A percentile compares a stretch with the other conserved stretches of the same genome.
Conservation (phyloP, 1,140 invertebrate species). For the Drosophila lowei region DNA sequence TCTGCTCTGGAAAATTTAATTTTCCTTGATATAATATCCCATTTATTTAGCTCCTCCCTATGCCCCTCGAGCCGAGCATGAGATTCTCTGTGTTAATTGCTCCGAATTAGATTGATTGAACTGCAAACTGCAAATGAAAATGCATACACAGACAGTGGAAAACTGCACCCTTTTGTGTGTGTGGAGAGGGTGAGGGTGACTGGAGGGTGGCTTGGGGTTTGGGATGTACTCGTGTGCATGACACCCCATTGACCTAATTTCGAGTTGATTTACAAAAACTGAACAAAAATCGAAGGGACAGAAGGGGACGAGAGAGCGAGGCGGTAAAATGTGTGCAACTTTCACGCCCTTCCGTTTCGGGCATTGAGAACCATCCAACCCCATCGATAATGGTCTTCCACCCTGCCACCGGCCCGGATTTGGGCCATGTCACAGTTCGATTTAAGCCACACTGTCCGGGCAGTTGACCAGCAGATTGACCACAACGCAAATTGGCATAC, state of each 20-base stretch:
- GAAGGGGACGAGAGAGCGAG: constrained; percentile 18
- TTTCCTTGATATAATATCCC: constrained; percentile 13
- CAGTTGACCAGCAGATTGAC: constrained; percentile 20
- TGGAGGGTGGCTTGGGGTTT: background rate
- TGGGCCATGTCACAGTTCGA: constrained; percentile 58
- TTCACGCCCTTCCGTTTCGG: constrained; percentile 20
- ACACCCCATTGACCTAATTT: constrained; percentile 78
- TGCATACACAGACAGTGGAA: constrained; percentile 16
- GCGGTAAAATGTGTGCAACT: constrained; percentile 38
- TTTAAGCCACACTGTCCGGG: constrained; percentile 38
- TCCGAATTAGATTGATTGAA: constrained; percentile 67
- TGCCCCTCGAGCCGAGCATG: background rate
- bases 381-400: constrained; percentile 16
- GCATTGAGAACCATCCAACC: constrained; percentile 18
- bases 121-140: constrained; percentile 54
- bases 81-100: constrained; percentile 41
- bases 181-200: constrained; percentile 1
- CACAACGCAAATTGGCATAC: constrained; percentile 13
- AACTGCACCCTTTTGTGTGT: constrained; percentile 16
- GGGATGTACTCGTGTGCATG: constrained; percentile 46
- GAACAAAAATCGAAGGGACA: constrained; percentile 49
- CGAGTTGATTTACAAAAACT: constrained; percentile 75
- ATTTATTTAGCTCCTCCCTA: constrained; percentile 8
- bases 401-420: constrained; percentile 52
- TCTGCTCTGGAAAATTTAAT: background rate